phyloP scores from a whole-genome alignment of 2,797 vertebrate species.

The Paedocypris micromegethes region DNA sequence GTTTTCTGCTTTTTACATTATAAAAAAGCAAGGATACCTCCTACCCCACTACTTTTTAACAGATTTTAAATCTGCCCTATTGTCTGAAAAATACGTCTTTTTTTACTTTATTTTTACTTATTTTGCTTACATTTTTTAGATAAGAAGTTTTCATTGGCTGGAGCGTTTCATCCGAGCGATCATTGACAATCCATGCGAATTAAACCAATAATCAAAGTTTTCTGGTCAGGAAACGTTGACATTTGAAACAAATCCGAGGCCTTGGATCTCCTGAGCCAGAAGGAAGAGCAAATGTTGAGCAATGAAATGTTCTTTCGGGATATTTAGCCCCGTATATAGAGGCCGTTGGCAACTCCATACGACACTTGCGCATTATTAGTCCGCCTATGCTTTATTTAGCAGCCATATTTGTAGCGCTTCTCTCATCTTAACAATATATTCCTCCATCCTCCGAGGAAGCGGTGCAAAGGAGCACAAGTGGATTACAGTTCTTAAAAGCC shows the following conservation, averaged over 20 bases:
- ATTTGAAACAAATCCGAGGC: constrained; percentile 35
- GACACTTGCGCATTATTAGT: constrained; percentile 40
- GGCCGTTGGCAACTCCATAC: constrained; percentile 16
- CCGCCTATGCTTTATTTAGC: constrained; percentile 49
- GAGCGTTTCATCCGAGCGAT: too few relatives aligned
- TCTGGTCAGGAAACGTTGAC: constrained; percentile 28
- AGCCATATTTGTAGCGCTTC: constrained; percentile 31
- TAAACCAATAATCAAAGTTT: too few relatives aligned
- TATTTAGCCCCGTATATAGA: constrained; percentile 34
- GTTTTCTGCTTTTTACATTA: too few relatives aligned
- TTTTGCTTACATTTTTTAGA: too few relatives aligned
- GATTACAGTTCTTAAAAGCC: constrained; percentile 45
- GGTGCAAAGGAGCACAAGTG: constrained; percentile 19
- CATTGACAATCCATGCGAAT: too few relatives aligned
- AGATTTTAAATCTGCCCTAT: neutral
- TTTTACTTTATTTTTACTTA: neutral
- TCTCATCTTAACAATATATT: constrained; percentile 36
- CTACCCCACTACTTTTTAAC: too few relatives aligned
- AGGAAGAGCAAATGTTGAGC: neutral
- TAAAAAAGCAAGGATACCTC: too few relatives aligned
- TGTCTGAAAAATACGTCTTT: neutral
- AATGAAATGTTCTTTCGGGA: neutral
- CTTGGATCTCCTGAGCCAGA: neutral
- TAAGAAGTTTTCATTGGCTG: too few relatives aligned
- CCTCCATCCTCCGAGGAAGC: constrained; percentile 16